Evolutionary conservation across 2,113 vertebrate species (phyloP).

Genomic region (Tenebrosternarchus preto): DNA sequence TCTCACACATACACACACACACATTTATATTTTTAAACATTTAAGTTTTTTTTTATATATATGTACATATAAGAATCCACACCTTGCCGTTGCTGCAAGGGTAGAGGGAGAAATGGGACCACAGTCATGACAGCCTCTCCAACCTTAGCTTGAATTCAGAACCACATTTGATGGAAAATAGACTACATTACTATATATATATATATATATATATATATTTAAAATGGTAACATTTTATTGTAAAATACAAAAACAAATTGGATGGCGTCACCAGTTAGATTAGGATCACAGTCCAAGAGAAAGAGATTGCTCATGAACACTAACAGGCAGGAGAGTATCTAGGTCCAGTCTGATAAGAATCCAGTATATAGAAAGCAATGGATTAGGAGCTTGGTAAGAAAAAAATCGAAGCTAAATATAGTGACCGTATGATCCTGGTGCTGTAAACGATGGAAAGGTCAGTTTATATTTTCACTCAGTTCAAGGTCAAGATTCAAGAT

Average conservation of each 20-base stretch:
- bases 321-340: not conserved
- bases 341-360: not conserved
- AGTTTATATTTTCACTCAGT: not conserved
- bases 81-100: too few relatives aligned
- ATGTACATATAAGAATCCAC: too few relatives aligned
- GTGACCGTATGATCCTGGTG: not conserved
- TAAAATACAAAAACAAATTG: not conserved
- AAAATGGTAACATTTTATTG: not conserved
- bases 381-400: not conserved
- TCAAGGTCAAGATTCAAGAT: not conserved
- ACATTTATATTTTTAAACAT: too few relatives aligned
- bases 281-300: not conserved
- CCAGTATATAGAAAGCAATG: not conserved
- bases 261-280: not conserved
- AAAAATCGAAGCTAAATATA: slow-evolving; percentile 13
- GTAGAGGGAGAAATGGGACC: too few relatives aligned
- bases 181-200: not conserved
- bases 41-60: too few relatives aligned
- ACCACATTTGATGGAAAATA: not conserved
- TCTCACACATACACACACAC: too few relatives aligned
- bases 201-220: not conserved
- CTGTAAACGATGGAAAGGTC: not conserved
- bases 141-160: too few relatives aligned
- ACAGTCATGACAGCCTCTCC: too few relatives aligned
- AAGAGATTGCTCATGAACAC: not conserved